Base-by-base conservation (phyloP, 92 coral and sea anemone species). In the Bergia sp. region DNA sequence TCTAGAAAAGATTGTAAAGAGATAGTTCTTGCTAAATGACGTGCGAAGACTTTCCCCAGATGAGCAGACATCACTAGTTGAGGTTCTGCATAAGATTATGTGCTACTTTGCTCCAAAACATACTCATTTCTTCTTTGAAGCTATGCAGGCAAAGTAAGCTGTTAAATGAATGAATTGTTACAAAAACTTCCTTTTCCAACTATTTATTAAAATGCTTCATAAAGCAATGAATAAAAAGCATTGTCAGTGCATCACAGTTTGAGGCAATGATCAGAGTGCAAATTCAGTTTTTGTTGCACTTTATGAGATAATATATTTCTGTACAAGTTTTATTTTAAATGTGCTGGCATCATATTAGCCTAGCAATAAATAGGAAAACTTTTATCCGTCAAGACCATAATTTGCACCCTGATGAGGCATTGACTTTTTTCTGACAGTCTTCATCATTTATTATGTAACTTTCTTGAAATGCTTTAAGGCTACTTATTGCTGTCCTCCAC, bases 111-210 rank as follows among this genome's bases (percentile, higher is more conserved):
- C 86, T 12, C 86, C 57, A 64, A 82, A 82, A n/a, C 50, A 42
- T 8, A 82, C 76, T 6, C 86, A 65, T 40, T 82, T 82, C 53
- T 58, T 82, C 86, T 82, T 58, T n/a, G 76, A 82, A 57, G 86
- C 76, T 23, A 82, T 82, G 86, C 75, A 82, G 67, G 86, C 86
- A 64, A 82, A 57, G 86, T 65, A 82, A 29, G 18, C 76, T 81
- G 8, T 47, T 44, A 5, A 44, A 44, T 5, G 47, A 29, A 29
- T 29, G 29, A 71, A 73, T 10, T 37, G 39, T n/a, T 73, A 73
- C 37, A 73, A 38, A 5, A 38, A 1, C 64, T 55, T 55, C 64
- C 64, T 55, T 55, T 55, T 55, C 64, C 64, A 55, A 55, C 64
- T 55, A 55, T 61, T 61, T 61, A 3, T 61, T 10, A 61, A 61